These are phyloP conservation scores for Galleria mellonella DNA, from an alignment of 1,140 invertebrate genomes.

Conservation along the genomic window DNA sequence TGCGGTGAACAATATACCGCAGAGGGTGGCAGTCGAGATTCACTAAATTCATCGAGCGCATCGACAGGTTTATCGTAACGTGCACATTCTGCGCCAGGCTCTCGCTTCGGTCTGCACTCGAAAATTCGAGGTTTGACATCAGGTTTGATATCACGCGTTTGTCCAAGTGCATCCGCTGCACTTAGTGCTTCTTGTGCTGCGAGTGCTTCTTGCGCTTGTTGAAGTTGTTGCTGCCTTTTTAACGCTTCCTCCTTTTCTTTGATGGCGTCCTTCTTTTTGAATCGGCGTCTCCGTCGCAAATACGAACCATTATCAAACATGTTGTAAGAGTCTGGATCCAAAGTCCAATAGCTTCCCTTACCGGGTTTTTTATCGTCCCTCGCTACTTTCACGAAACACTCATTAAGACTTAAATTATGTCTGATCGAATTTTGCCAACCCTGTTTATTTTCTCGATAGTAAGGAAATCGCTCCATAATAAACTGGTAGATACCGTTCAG, in stretches of 20 bases:
- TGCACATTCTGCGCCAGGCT: conserved; percentile 76
- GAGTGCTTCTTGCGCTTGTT: conserved; percentile 66
- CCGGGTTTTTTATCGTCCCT: conserved; percentile 94
- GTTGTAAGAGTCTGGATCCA: conserved; percentile 97
- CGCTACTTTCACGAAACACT: conserved; percentile 98
- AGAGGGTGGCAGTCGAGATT: conserved; percentile 66
- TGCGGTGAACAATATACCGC: conserved; percentile 72
- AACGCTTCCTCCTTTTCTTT: conserved; percentile 91
- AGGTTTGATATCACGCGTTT: conserved; percentile 67
- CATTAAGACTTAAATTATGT: conserved; percentile 98
- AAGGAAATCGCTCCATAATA: conserved; percentile 98
- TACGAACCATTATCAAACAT: conserved; percentile 99
- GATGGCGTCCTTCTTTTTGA: conserved; percentile 96
- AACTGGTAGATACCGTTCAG: conserved; percentile 99
- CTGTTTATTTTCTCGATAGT: conserved; percentile 98
- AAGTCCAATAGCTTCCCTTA: conserved; percentile 98
- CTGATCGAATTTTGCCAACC: conserved; percentile 96
- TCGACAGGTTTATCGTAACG: conserved; percentile 71
- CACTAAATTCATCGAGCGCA: conserved; percentile 60
- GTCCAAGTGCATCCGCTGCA: conserved; percentile 54
- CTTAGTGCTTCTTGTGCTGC: conserved; percentile 73
- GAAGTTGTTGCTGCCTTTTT: conserved; percentile 82
- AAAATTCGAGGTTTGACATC: conserved; percentile 75
- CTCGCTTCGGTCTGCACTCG: conserved; percentile 79
- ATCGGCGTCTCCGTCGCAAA: conserved; percentile 90